Evolutionary conservation across 2,113 vertebrate genomes (phyloP), one percentile per base, ranked within the genome.

Genomic region (Seriola quinqueradiata): DNA sequence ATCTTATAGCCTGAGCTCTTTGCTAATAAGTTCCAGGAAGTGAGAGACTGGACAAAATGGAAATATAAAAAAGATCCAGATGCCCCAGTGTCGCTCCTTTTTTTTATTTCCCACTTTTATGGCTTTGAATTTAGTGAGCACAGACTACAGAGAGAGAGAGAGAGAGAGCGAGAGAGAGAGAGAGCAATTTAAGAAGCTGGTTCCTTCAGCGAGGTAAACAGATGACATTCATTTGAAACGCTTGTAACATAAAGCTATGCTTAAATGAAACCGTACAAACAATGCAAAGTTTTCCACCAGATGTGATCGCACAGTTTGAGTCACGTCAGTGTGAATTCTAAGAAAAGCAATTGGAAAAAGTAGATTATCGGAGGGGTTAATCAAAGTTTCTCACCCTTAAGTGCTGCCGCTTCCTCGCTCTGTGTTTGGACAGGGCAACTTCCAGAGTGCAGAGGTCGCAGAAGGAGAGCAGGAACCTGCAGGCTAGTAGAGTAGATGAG

Each of bases 401-500:
- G 48, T 82, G 52, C 44, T 58, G 69, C 60, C 70, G 64, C 72
- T 48, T 71, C 40, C 70, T 79, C 44, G 10, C 67, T 77, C 67
- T 67, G 38, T 71, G 70, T 83, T 78, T 83, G 71, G 59, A 61
- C 70, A 44, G 8, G 3, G 55, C 32, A 55, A 81, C 86, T 89
- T 83, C 16, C 36, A 34, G 61, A 79, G 74, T 60, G 79, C 81
- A 75, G 74, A 91, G 87, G 90, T 90, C 86, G 7, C 61, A 52
- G 67, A 74, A 85, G 68, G 44, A 82, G 90, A 84, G 63, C 77
- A 77, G 28, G 64, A 77, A 79, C 75, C 93, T 84, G 85, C 75
- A 70, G 93, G 93, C 86, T 50, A 61, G 48, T 11, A 61, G 89
- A 82, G 82, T 8, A 75, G 64, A 90, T 82, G 82, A 89, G 67